These are phyloP conservation scores for Alectura lathami DNA, from an alignment of 2,113 vertebrate genomes.

Conservation along the genomic window DNA sequence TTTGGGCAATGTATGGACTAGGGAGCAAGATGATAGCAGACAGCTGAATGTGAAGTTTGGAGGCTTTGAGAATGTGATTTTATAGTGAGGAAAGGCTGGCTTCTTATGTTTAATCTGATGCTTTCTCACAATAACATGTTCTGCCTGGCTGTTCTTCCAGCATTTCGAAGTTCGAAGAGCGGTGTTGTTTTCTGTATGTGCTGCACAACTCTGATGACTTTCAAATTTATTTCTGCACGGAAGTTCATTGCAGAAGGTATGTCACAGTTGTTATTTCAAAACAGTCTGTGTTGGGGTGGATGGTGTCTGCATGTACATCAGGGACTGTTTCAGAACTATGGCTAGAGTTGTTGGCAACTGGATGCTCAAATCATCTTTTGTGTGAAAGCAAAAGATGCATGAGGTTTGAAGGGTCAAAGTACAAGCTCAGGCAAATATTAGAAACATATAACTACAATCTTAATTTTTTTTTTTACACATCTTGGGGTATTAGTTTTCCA, in stretches of 20 bases:
- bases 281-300: neutral
- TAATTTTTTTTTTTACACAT: neutral
- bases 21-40: neutral
- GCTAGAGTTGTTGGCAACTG: neutral
- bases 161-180: slow-evolving; percentile 98
- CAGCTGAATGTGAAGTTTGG: neutral
- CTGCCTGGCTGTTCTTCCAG: slow-evolving; percentile 75
- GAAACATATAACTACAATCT: neutral
- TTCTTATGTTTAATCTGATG: neutral
- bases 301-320: neutral
- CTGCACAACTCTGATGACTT: slow-evolving; percentile 97
- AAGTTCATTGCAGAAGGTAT: slow-evolving; percentile 95
- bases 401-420: neutral
- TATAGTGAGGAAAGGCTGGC: neutral
- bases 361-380: neutral
- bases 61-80: neutral
- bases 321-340: neutral
- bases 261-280: slow-evolving; percentile 10
- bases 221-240: slow-evolving; percentile 98
- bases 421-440: neutral
- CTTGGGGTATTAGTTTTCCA: neutral
- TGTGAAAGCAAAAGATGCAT: neutral
- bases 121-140: neutral
- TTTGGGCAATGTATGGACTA: neutral
- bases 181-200: slow-evolving; percentile 96